Evolutionary conservation across 2,797 vertebrate species (phyloP).

Genomic region (Anniella stebbinsi): DNA sequence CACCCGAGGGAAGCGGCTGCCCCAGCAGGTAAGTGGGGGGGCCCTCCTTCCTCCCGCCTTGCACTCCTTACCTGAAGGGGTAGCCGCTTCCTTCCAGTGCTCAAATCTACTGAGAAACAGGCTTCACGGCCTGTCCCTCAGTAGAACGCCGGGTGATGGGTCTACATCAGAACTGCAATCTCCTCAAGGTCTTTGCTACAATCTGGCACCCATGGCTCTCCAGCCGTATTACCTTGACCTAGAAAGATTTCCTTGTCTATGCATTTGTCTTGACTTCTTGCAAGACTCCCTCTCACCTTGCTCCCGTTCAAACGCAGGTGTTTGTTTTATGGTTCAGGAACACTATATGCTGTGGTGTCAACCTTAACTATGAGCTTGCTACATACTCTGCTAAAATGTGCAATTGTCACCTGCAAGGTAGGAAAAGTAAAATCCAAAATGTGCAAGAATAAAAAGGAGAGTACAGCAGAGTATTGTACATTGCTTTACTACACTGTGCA

Average conservation of each 20-base stretch:
- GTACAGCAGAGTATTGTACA: background rate
- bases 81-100: too few species aligned
- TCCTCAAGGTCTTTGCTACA: background rate
- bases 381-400: background rate
- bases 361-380: background rate
- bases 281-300: background rate
- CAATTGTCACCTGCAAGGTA: background rate
- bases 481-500: background rate
- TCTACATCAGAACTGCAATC: background rate
- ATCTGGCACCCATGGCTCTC: background rate
- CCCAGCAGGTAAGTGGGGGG: too few species aligned
- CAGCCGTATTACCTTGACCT: background rate
- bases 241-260: background rate
- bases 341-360: background rate
- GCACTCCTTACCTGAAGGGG: too few species aligned
- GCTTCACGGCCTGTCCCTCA: too few species aligned
- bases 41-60: too few species aligned
- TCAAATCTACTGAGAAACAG: too few species aligned
- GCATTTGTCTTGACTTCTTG: background rate
- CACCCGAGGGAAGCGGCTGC: too few species aligned
- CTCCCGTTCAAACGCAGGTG: background rate
- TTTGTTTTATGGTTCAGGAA: background rate
- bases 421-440: background rate
- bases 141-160: too few species aligned
- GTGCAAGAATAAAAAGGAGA: background rate